phyloP scores from a whole-genome alignment of 2,797 vertebrate genomes.

The Anabacerthia variegaticeps region DNA sequence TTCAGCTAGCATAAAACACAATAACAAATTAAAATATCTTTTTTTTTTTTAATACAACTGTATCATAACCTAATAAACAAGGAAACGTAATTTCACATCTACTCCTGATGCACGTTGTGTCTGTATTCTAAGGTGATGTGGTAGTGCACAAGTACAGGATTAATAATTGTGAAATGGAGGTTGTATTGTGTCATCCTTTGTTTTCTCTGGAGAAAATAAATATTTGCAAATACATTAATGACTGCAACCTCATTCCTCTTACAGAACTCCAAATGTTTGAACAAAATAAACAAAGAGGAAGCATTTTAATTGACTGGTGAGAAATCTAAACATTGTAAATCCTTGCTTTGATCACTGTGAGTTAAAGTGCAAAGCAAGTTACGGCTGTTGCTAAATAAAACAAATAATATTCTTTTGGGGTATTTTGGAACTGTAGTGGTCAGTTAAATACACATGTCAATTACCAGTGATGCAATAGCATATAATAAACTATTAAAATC shows the following conservation, averaged over 20 bases:
- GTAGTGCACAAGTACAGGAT: not conserved
- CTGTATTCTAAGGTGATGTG: not conserved
- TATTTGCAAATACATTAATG: conserved; percentile 4
- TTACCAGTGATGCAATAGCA: not conserved
- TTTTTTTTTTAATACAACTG: not conserved
- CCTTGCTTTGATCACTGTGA: conserved; percentile 11
- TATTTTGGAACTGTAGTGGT: not conserved
- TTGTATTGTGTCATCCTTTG: not conserved
- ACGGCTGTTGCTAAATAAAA: not conserved
- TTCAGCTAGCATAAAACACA: not conserved
- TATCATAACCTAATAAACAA: not conserved
- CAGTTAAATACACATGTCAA: not conserved
- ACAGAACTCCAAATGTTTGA: not conserved
- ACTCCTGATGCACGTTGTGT: not conserved
- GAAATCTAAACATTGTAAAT: conserved; percentile 45
- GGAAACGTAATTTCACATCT: not conserved
- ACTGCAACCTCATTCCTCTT: not conserved
- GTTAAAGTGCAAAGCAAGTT: not conserved
- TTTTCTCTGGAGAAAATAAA: conserved; percentile 18
- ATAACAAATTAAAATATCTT: not conserved
- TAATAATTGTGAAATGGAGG: not conserved
- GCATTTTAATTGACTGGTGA: not conserved
- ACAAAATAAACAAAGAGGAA: conserved; percentile 17
- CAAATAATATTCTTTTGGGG: not conserved
- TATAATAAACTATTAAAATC: not conserved